Evolutionary conservation across 2,888 invertebrate genomes (phyloP).

Genomic region (Xylocampa areola): DNA sequence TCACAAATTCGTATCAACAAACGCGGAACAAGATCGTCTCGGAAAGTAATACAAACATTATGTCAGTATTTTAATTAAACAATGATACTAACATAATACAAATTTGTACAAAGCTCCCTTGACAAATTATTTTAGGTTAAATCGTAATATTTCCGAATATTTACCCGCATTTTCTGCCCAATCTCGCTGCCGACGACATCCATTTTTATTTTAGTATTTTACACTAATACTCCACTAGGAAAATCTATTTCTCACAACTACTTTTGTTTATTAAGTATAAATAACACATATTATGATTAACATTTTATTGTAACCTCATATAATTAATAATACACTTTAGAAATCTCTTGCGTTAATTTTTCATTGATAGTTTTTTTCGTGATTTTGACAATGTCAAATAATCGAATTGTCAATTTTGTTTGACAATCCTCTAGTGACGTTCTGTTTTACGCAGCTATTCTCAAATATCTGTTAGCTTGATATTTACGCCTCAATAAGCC

Average conservation of each 20-base stretch:
- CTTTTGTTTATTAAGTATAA: conserved; percentile 12
- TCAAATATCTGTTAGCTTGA: no score
- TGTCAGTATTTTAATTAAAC: neutral
- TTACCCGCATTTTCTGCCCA: conserved; percentile 96
- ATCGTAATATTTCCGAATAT: conserved; percentile 52
- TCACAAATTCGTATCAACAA: conserved; percentile 29
- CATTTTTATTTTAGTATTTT: conserved; percentile 86
- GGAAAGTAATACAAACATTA: neutral
- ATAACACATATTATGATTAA: conserved; percentile 23
- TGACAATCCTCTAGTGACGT: conserved; percentile 5
- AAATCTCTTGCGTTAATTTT: conserved; percentile 2
- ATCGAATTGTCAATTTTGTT: conserved; percentile 22
- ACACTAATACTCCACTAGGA: conserved; percentile 38
- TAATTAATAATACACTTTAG: conserved; percentile 11
- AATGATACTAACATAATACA: neutral
- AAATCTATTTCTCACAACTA: conserved; percentile 35
- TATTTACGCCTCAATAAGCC: no score
- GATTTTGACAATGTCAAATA: conserved; percentile 31
- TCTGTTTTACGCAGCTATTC: conserved; percentile 11
- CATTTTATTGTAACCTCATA: conserved; percentile 12
- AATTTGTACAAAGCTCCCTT: neutral
- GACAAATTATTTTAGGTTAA: conserved; percentile 8
- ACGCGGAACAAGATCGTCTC: conserved; percentile 7
- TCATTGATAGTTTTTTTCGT: conserved; percentile 6
- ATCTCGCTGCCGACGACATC: conserved; percentile 95